phyloP scores from a whole-genome alignment of 2,888 invertebrate genomes.

The Ectobius pallidus region DNA sequence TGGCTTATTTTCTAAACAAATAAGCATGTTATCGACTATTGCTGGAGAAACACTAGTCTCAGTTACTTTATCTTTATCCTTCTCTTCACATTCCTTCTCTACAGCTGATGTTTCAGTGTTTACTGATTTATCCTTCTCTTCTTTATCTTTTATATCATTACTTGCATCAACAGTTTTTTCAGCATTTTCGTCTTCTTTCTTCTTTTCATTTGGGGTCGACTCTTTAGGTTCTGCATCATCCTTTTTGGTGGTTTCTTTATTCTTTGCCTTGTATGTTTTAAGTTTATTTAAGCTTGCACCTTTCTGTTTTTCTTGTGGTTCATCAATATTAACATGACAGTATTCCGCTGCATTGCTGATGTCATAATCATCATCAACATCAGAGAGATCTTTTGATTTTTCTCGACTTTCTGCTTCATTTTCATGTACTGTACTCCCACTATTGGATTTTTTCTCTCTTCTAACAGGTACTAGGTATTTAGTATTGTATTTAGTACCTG shows the following conservation, averaged over 20 bases:
- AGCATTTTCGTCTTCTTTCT: slow-evolving; percentile 39
- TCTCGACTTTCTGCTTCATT: slow-evolving; percentile 25
- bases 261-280: not conserved
- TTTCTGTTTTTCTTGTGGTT: slow-evolving; percentile 44
- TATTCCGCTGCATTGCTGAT: slow-evolving; percentile 41
- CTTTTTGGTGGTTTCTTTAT: slow-evolving; percentile 35
- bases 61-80: not conserved
- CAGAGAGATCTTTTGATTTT: slow-evolving; percentile 24
- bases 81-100: not conserved
- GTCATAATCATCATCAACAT: slow-evolving; percentile 40
- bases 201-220: slow-evolving; percentile 43
- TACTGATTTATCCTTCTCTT: not conserved
- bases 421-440: slow-evolving; percentile 9
- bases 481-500: slow-evolving; percentile 10
- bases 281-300: not conserved
- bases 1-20: too few species aligned
- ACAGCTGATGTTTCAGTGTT: not conserved
- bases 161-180: not conserved
- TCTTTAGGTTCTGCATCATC: slow-evolving; percentile 42
- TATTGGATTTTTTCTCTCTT: slow-evolving; percentile 16
- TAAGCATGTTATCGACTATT: too few species aligned
- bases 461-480: slow-evolving; percentile 23
- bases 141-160: not conserved
- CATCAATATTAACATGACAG: slow-evolving; percentile 41
- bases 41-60: too few species aligned